These are phyloP conservation scores for Staurois parvus DNA, from an alignment of 2,797 vertebrate genomes.

Conservation along the genomic window DNA sequence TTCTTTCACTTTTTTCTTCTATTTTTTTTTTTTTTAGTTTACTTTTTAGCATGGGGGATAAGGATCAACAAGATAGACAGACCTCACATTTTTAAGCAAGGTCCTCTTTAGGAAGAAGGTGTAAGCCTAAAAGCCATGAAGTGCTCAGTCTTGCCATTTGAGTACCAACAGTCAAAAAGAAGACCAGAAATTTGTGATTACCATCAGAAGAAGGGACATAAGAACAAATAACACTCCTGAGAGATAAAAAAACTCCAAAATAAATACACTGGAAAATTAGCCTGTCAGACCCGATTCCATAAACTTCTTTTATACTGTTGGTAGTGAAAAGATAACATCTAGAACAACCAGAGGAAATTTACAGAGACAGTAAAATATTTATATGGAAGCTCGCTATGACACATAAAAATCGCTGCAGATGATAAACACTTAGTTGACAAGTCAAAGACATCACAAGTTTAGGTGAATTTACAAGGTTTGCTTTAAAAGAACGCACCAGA, in stretches of 20 bases:
- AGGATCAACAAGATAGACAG: no score
- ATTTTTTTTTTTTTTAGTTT: no score
- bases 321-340: not conserved
- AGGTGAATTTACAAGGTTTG: not conserved
- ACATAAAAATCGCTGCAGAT: not conserved
- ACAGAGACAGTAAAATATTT: slow-evolving; percentile 13
- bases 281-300: not conserved
- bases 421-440: not conserved
- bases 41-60: no score
- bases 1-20: no score
- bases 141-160: not conserved
- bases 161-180: not conserved
- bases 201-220: not conserved
- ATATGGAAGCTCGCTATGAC: not conserved
- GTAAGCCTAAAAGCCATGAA: not conserved
- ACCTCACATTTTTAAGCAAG: not conserved
- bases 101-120: not conserved
- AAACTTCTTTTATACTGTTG: not conserved
- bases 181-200: not conserved
- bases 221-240: not conserved
- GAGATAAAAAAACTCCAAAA: not conserved
- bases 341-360: not conserved
- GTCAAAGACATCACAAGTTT: not conserved
- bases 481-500: slow-evolving; percentile 78
- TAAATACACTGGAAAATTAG: slow-evolving; percentile 7